Base-by-base conservation (phyloP, 2,797 vertebrate species). In the Phoebastria nigripes region DNA sequence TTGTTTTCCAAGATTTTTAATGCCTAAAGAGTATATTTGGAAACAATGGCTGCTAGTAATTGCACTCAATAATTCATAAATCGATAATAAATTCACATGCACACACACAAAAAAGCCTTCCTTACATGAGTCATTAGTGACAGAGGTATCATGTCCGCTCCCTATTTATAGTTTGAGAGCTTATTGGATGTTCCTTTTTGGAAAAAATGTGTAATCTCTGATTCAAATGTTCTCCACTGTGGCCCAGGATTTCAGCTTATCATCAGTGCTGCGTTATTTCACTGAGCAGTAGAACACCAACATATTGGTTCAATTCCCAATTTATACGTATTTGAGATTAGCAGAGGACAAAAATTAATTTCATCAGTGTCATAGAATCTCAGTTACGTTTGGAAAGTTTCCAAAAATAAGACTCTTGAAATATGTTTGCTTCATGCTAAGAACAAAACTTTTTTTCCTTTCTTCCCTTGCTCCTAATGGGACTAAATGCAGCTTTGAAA, bases 301-400 rank as follows among this genome's bases (percentile, higher is more conserved):
- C 13, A 63, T 77, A 79, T 49, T 84, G 35, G 16, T 79, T 94
- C 51, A 65, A 3, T 21, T 90, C 58, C n/a, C 46, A 86, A 22
- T 94, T 70, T 79, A 31, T 24, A 83, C 16, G 33, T 80, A 91
- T 88, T 94, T 95, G 29, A 93, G 31, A 47, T 87, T 74, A 87
- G 8, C 47, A 66, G 12, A 79, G 12, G 44, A 73, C 5, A 90
- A 87, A 55, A 87, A 78, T 37, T 74, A 41, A 42, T 79, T 89
- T 42, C 8, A 2, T 63, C 39, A 67, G 12, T 87, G 74, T 82
- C 28, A 47, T 16, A 74, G n/a, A 59, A 41, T 52, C 49, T 79
- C 21, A 20, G 37, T 31, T 91, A 65, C 3, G 0, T 86, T 81
- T 66, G 22, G n/a, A 91, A 96, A 85, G 12, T 78, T 58, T 35